phyloP scores from a whole-genome alignment of 1,140 invertebrate genomes.

The Cydia fagiglandana region DNA sequence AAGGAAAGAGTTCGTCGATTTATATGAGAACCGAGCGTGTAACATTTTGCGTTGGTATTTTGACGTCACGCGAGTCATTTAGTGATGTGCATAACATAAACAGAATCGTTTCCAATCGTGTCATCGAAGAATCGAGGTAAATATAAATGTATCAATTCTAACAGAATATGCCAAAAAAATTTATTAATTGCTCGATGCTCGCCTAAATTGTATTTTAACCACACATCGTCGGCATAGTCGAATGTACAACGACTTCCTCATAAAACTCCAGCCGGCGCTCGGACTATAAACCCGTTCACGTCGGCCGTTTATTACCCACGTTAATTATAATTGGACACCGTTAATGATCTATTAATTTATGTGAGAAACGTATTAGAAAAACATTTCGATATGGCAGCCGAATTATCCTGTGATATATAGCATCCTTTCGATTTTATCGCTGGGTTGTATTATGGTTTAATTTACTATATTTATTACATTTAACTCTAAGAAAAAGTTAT shows the following conservation, averaged over 20 bases:
- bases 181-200: background rate
- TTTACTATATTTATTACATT: background rate
- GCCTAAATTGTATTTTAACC: too few relatives aligned
- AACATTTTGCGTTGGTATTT: too few relatives aligned
- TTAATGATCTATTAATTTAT: constrained; percentile 29
- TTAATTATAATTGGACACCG: constrained; percentile 21
- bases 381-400: constrained; percentile 7
- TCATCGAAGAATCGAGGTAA: too few relatives aligned
- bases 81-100: too few relatives aligned
- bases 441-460: background rate
- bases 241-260: background rate
- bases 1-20: too few relatives aligned
- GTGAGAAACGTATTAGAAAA: constrained; percentile 20
- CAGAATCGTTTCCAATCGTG: too few relatives aligned
- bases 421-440: constrained; percentile 3
- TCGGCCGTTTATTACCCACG: constrained; percentile 4
- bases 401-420: constrained; percentile 21
- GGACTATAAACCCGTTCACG: constrained; percentile 3
- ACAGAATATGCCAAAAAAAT: too few relatives aligned
- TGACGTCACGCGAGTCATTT: too few relatives aligned
- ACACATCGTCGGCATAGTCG: too few relatives aligned
- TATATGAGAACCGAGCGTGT: too few relatives aligned
- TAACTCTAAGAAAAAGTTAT: too few relatives aligned
- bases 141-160: too few relatives aligned
- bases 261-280: background rate